phyloP scores from a whole-genome alignment of 2,113 vertebrate species.

The Erythrocebus patas region DNA sequence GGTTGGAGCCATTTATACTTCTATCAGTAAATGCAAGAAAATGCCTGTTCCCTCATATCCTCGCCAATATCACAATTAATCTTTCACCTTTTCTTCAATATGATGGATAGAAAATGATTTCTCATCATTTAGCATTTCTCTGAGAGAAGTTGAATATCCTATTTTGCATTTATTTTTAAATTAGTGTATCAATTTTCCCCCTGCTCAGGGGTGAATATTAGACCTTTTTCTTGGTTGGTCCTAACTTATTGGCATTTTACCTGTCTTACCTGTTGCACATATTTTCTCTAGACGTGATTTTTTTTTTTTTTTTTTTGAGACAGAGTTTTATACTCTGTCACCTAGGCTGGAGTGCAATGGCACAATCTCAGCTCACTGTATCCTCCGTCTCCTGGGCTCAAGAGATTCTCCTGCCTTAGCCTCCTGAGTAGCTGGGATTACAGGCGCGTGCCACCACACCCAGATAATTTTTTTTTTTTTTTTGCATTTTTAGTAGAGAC shows the following conservation, averaged over 20 bases:
- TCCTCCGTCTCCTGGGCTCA: accelerated
- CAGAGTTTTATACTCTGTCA: too few relatives aligned
- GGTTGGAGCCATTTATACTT: neutral
- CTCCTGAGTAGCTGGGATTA: too few relatives aligned
- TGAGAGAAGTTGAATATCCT: neutral
- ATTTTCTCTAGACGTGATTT: neutral
- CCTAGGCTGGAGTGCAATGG: too few relatives aligned
- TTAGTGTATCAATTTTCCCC: neutral
- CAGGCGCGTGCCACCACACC: too few relatives aligned
- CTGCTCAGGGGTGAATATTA: neutral
- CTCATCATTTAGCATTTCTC: neutral
- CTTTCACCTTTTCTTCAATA: neutral
- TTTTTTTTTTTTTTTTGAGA: neutral
- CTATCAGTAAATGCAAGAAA: neutral
- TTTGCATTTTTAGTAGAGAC: too few relatives aligned
- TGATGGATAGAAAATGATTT: neutral
- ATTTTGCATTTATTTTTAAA: neutral
- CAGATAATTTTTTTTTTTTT: too few relatives aligned
- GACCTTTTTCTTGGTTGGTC: neutral
- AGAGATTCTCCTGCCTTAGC: too few relatives aligned
- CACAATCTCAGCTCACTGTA: too few relatives aligned
- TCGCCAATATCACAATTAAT: neutral
- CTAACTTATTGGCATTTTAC: neutral
- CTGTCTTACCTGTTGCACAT: neutral
- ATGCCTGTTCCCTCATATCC: neutral